Evolutionary conservation across 2,797 vertebrate genomes (phyloP).

Genomic region (Chelon auratus): DNA sequence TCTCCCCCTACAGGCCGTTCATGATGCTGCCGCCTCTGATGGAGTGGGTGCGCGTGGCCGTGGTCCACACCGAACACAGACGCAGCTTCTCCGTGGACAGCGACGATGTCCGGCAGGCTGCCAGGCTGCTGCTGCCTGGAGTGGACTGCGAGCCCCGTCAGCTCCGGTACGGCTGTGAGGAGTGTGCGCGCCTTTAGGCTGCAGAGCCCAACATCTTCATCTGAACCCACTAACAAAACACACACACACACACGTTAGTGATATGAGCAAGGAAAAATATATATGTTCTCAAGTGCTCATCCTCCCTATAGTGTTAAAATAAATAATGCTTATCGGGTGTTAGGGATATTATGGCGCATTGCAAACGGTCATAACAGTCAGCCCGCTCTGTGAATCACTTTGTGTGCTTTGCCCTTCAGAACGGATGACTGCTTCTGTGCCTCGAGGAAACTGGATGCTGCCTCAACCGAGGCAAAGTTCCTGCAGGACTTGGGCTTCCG

Average conservation of each 20-base stretch:
- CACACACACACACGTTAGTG: neutral
- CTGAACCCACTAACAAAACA: constrained; percentile 7
- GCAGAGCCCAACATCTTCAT: neutral
- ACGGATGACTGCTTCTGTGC: constrained; percentile 98
- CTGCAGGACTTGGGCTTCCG: constrained; percentile 97
- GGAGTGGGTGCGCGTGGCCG: constrained; percentile 97
- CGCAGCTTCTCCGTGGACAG: constrained; percentile 98
- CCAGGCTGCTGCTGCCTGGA: constrained; percentile 93
- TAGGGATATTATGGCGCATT: constrained; percentile 18
- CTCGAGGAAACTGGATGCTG: constrained; percentile 94
- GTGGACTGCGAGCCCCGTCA: constrained; percentile 98
- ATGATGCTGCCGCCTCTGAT: constrained; percentile 95
- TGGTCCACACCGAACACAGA: constrained; percentile 94
- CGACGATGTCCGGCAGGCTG: constrained; percentile 97
- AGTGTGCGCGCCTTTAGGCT: constrained; percentile 3
- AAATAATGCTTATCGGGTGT: constrained; percentile 21
- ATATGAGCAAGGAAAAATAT: neutral
- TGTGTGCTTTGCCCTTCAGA: constrained; percentile 80
- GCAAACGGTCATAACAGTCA: constrained; percentile 25
- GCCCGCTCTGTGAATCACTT: constrained; percentile 35
- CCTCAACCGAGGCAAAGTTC: constrained; percentile 96
- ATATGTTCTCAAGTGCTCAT: neutral
- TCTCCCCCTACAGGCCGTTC: constrained; percentile 90
- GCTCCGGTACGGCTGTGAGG: constrained; percentile 88
- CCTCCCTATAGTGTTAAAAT: constrained; percentile 1